Base-by-base conservation (phyloP, 1,140 invertebrate species). In the Drosophila pseudoananassae region DNA sequence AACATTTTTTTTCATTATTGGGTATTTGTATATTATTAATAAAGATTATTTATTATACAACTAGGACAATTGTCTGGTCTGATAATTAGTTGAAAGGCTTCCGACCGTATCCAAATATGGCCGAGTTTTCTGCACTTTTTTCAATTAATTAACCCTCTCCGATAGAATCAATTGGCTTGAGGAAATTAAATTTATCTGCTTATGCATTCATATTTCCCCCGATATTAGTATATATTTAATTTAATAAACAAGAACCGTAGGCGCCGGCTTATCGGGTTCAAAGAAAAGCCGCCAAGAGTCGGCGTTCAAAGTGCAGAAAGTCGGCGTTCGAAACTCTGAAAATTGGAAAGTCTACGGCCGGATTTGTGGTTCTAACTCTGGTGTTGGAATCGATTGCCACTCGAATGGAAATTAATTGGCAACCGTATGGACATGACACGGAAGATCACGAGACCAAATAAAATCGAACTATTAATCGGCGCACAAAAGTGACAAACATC, bases 401-500 rank as follows among this genome's bases (percentile, higher is more conserved):
- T 23, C 25, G 25, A 27, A 27, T 76, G 50, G 52, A 72, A 87
- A 87, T 87, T 61, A 82, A 87, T 88, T 82, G 78, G 65, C 61
- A 31, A 71, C 49, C 73, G 59, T 66, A 85, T 75, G 74, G 76
- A 77, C 81, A 81, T 85, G 81, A 85, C 81, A 85, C 46, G 43
- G 49, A 45, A 85, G 82, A 87, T 82, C 83, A 78, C 75, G 70
- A 64, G 72, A 76, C 76, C 40, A 40, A 69, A 68, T 64, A 45
- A 53, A 84, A 72, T 70, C 82, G 63, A 78, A 65, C 76, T 82
- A 71, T 85, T 87, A 81, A 82, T 87, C 78, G 65, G 33, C 71
- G 58, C 59, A 63, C 68, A 52, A 56, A 71, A 83, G 64, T 88
- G 83, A 75, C 83, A 83, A 88, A 88, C 83, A 83, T 88, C 83